These are phyloP conservation scores for Sciurus vulgaris DNA, from an alignment of 2,797 vertebrate genomes.

Conservation along the genomic window DNA sequence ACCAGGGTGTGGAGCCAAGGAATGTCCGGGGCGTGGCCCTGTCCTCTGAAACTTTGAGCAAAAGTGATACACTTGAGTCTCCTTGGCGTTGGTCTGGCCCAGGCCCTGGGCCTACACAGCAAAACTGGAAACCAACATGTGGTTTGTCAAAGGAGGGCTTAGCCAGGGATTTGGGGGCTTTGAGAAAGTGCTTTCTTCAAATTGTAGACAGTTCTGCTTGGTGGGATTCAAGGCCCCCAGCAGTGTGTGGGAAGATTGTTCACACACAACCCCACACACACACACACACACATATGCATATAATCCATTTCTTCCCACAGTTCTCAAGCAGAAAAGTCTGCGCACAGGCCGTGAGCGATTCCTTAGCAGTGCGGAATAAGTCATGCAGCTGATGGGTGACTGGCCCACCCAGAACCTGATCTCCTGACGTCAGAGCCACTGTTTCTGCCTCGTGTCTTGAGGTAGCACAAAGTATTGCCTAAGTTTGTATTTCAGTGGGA, in stretches of 20 bases:
- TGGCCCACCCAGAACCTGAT: neutral
- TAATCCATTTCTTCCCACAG: neutral
- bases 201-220: no score
- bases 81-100: constrained; percentile 16
- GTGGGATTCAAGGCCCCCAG: neutral
- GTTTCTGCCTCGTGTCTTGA: accelerated
- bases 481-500: neutral
- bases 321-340: neutral
- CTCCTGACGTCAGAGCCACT: neutral
- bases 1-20: neutral
- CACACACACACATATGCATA: neutral
- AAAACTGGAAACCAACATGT: accelerated
- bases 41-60: neutral
- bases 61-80: constrained; percentile 41
- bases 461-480: accelerated
- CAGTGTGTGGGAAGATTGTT: neutral
- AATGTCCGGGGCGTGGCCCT: neutral
- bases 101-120: neutral
- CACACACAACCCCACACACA: accelerated
- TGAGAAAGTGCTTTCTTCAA: neutral
- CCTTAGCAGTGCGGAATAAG: neutral
- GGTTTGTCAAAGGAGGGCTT: accelerated
- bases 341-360: neutral
- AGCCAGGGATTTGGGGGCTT: accelerated
- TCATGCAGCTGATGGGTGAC: neutral